Percentiles rank a stretch among this genome's conserved stretches.
Conservation (phyloP, 2,888 invertebrate species). For the Amiota communis region DNA sequence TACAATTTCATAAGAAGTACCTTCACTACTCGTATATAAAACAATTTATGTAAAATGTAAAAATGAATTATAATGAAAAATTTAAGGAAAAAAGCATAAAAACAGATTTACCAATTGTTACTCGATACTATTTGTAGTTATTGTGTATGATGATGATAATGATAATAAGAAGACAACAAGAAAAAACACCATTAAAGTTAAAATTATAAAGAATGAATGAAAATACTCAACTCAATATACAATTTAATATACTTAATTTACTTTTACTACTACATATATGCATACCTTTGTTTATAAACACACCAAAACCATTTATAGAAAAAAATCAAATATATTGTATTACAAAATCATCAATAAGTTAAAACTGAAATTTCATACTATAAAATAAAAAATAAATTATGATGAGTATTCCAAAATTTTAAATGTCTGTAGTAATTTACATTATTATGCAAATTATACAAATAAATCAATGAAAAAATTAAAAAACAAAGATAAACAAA, state of each 20-base stretch:
- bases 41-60: slow-evolving; percentile 31
- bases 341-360: background rate
- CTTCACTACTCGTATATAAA: slow-evolving; percentile 44
- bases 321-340: background rate
- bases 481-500: slow-evolving; percentile 18
- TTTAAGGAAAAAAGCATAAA: slow-evolving; percentile 45
- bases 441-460: slow-evolving; percentile 24
- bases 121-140: slow-evolving; percentile 16
- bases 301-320: slow-evolving; percentile 39
- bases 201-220: background rate
- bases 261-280: too few species aligned
- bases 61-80: slow-evolving; percentile 56
- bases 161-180: background rate
- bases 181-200: slow-evolving; percentile 1
- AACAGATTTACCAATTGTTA: slow-evolving; percentile 19
- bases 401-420: slow-evolving; percentile 15
- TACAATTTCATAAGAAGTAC: slow-evolving; percentile 62
- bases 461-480: background rate
- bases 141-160: slow-evolving; percentile 11
- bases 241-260: slow-evolving; percentile 47
- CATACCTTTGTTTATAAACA: too few species aligned
- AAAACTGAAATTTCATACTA: background rate
- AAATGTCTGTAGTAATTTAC: slow-evolving; percentile 29
- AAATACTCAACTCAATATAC: slow-evolving; percentile 13
- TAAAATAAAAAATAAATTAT: background rate